These are phyloP conservation scores for Neodiprion fabricii DNA, from an alignment of 1,140 invertebrate genomes.

Conservation along the genomic window DNA sequence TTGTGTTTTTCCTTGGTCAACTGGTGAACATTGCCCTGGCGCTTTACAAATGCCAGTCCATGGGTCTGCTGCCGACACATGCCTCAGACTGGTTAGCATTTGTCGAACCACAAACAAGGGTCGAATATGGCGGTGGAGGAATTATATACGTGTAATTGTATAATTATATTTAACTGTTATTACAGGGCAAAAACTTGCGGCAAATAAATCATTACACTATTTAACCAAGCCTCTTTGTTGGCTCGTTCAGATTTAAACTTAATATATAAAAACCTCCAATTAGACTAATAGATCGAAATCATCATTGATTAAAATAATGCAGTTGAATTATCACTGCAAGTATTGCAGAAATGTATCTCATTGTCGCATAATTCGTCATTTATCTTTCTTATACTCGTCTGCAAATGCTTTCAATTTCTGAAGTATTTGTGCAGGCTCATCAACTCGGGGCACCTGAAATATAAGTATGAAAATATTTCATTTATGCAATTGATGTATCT, in stretches of 20 bases:
- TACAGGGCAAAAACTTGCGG: conserved; percentile 11
- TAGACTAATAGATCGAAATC: conserved; percentile 23
- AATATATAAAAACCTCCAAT: conserved; percentile 28
- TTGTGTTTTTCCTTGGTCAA: conserved; percentile 96
- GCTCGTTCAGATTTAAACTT: too few species aligned
- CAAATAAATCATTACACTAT: background rate
- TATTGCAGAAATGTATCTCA: conserved; percentile 18
- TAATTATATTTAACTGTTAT: conserved; percentile 24
- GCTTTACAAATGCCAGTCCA: conserved; percentile 98
- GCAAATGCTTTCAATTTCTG: conserved; percentile 71
- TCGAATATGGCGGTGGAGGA: conserved; percentile 90
- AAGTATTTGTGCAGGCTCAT: conserved; percentile 76
- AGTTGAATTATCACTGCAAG: conserved; percentile 27
- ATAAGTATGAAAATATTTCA: conserved; percentile 26
- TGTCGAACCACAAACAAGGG: conserved; percentile 86
- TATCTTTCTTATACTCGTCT: conserved; percentile 71
- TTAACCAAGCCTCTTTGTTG: background rate
- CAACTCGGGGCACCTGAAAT: conserved; percentile 79
- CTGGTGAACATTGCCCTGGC: conserved; percentile 91
- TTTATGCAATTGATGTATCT: background rate
- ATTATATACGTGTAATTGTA: conserved; percentile 68
- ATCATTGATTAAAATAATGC: conserved; percentile 21
- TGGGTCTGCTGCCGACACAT: conserved; percentile 97
- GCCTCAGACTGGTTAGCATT: conserved; percentile 99
- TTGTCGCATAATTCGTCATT: conserved; percentile 26